These are phyloP conservation scores for Nothoprocta perdicaria DNA, from an alignment of 2,113 vertebrate species.

Conservation along the genomic window DNA sequence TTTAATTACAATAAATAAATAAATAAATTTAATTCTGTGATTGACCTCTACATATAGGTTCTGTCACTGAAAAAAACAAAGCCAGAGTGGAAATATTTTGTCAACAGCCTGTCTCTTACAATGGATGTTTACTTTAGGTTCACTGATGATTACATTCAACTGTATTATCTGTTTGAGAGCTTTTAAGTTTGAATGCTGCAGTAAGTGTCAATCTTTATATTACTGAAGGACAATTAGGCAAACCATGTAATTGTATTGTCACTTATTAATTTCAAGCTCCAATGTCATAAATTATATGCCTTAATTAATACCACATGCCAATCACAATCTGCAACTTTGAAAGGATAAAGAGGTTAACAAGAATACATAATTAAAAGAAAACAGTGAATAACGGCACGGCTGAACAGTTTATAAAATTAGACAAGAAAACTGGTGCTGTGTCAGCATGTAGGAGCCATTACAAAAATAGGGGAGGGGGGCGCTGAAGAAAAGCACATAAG, in stretches of 20 bases:
- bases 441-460: conserved; percentile 55
- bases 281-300: conserved; percentile 81
- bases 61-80: conserved; percentile 21
- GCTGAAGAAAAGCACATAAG: not conserved
- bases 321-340: conserved; percentile 75
- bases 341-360: conserved; percentile 78
- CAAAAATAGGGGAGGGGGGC: not conserved
- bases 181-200: conserved; percentile 65
- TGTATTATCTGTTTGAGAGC: conserved; percentile 69
- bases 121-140: conserved; percentile 47
- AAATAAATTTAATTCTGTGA: conserved; percentile 11
- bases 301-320: conserved; percentile 81
- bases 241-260: conserved; percentile 81
- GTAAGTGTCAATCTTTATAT: conserved; percentile 75
- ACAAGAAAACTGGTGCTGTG: conserved; percentile 64
- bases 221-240: conserved; percentile 81
- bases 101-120: not conserved
- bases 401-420: conserved; percentile 78
- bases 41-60: not conserved
- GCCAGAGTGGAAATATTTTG: conserved; percentile 6
- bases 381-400: conserved; percentile 67
- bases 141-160: conserved; percentile 63
- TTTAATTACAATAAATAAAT: conserved; percentile 21
- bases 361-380: conserved; percentile 80
- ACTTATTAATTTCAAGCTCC: conserved; percentile 83